Evolutionary conservation across 2,888 invertebrate genomes (phyloP).

Genomic region (Anoncus sp.): DNA sequence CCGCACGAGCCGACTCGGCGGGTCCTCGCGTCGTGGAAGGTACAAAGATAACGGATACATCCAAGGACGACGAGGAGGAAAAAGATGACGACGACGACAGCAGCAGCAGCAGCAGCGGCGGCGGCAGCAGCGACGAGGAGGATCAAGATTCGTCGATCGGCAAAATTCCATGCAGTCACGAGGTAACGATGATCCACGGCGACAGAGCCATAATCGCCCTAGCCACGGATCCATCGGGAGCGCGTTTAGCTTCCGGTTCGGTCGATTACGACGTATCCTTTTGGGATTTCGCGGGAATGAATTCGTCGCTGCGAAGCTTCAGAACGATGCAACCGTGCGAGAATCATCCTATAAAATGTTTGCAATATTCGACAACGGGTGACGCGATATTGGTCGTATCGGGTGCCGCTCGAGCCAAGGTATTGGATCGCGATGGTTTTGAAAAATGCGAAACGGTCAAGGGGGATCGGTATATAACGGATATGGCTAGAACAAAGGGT

Average conservation of each 20-base stretch:
- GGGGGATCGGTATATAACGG: conserved; percentile 98
- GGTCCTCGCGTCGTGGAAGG: conserved; percentile 64
- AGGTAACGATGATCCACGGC: conserved; percentile 95
- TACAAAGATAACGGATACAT: conserved; percentile 31
- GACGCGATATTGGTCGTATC: conserved; percentile 97
- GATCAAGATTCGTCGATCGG: conserved; percentile 78
- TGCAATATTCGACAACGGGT: conserved; percentile 97
- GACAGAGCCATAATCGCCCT: conserved; percentile 95
- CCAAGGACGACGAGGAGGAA: conserved; percentile 52
- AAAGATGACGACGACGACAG: conserved; percentile 1
- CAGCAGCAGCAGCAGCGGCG: too few relatives aligned
- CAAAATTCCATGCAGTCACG: conserved; percentile 90
- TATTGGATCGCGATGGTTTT: conserved; percentile 97
- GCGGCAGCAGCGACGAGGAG: conserved; percentile 54
- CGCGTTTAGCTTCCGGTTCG: conserved; percentile 95
- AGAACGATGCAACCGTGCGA: conserved; percentile 97
- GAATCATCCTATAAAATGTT: conserved; percentile 95
- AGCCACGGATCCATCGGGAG: conserved; percentile 97
- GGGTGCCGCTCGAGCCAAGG: conserved; percentile 96
- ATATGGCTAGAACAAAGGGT: conserved; percentile 97
- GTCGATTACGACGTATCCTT: conserved; percentile 98
- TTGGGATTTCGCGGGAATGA: conserved; percentile 99
- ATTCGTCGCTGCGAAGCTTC: conserved; percentile 95
- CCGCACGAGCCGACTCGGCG: conserved; percentile 72
- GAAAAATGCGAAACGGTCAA: conserved; percentile 96